These are phyloP conservation scores for Coenonympha arcania DNA, from an alignment of 2,888 invertebrate genomes.

Conservation along the genomic window DNA sequence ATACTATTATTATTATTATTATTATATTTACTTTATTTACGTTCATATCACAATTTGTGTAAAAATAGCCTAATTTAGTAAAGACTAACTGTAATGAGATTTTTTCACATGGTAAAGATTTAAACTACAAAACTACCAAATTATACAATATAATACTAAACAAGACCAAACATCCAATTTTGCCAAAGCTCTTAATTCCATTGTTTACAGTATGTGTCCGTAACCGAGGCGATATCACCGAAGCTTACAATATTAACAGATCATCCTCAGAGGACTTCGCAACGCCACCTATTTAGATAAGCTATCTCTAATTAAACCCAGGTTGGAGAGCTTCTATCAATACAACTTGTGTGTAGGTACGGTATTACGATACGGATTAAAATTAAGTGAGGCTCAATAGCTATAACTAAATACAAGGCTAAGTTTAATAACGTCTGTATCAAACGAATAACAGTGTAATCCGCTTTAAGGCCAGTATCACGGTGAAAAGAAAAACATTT, in stretches of 20 bases:
- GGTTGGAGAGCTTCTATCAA: conserved; percentile 5
- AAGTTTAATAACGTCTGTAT: not conserved
- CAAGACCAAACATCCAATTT: not conserved
- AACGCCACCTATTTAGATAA: conserved; percentile 13
- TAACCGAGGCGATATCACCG: conserved; percentile 2
- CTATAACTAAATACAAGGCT: not conserved
- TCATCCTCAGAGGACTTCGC: conserved; percentile 2
- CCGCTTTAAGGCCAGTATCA: too few species aligned
- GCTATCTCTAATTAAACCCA: conserved; percentile 9
- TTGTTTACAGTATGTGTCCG: not conserved
- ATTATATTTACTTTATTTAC: too few species aligned
- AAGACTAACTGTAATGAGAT: too few species aligned
- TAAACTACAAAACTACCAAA: too few species aligned
- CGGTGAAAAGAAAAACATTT: too few species aligned
- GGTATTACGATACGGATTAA: conserved; percentile 2
- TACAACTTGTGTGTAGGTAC: not conserved
- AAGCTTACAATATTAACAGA: conserved; percentile 7
- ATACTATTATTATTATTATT: too few species aligned
- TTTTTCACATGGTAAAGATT: too few species aligned
- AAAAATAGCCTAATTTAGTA: too few species aligned
- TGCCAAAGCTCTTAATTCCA: not conserved
- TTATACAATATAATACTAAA: too few species aligned
- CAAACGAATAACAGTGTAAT: not conserved
- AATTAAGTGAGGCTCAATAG: not conserved
- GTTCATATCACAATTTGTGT: too few species aligned